Percentiles rank a stretch among this genome's conserved stretches.
These are phyloP conservation scores for Chiropotes sagulatus DNA, from an alignment of 2,797 vertebrate genomes.

Conservation along the genomic window DNA sequence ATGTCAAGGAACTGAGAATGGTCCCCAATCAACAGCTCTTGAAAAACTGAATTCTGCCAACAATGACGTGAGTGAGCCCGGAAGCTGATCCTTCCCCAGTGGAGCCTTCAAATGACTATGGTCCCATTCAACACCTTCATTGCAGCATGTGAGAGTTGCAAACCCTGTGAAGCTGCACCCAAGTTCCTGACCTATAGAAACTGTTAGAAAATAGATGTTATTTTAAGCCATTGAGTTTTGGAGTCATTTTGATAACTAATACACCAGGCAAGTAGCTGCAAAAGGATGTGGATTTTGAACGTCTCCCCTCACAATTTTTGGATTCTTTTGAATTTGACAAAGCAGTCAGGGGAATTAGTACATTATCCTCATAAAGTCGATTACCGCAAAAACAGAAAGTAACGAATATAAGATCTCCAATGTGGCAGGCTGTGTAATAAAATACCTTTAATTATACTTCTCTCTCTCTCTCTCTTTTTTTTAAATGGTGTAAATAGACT, in stretches of 20 bases:
- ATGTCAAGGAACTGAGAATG: background rate
- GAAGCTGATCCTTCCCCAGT: background rate
- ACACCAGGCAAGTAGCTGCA: background rate
- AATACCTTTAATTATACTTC: background rate
- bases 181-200: background rate
- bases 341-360: background rate
- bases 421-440: background rate
- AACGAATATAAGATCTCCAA: background rate
- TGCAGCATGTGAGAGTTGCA: background rate
- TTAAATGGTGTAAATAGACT: background rate
- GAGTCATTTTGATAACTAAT: conserved; percentile 12
- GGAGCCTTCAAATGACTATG: background rate
- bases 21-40: background rate
- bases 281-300: background rate
- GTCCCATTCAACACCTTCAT: background rate
- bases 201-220: background rate
- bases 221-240: background rate
- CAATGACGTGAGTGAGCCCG: background rate
- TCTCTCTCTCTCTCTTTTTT: background rate
- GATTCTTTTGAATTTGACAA: background rate
- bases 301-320: background rate
- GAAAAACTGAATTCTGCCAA: background rate
- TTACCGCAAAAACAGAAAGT: background rate
- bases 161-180: background rate
- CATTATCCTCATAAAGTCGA: background rate